Base-by-base conservation (phyloP, 2,113 vertebrate genomes). In the Hyperopisus bebe region DNA sequence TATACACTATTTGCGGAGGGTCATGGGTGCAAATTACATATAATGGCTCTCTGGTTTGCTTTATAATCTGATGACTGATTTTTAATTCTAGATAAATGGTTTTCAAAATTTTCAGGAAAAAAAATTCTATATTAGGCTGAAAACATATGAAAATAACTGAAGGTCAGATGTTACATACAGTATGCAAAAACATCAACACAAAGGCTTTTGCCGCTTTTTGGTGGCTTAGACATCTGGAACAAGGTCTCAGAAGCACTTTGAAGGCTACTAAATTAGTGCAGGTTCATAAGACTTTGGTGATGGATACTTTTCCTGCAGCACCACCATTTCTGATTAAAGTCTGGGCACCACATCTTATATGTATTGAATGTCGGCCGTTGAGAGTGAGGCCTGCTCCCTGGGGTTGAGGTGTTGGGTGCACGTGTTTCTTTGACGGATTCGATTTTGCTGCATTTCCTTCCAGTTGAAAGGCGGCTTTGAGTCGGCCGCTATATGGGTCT, bases 241-340 rank as follows among this genome's bases (percentile, higher is more conserved):
- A n/a, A 42, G 44, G 82, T 47, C 42, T 84, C 82, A 42, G 82
- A 3, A 9, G 82, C 19, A 46, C 82, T 84, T 47, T 46, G 42
- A 84, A 84, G 82, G 82, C 82, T 84, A n/a, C 82, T 84, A 47
- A 84, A 84, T 84, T 46, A 84, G 82, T 84, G 82, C 82, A 47
- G 44, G 82, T 84, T 47, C 82, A 47, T 84, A 84, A 84, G 39
- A 19, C 39, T 84, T 84, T 84, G 35, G 19, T 84, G 82, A 84
- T 84, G 44, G 39, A 84, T 47, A 47, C 82, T 47, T 84, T 11
- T 84, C 82, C 82, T 24, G 42, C 46, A 47, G 42, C 19, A 47
- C 82, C 82, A 84, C 19, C 42, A 42, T n/a, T 47, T 11, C 19
- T 84, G 82, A 84, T 84, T 84, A 84, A 84, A 84, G 44, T 47